Conservation (phyloP, 2,888 invertebrate genomes). For the Poecilus cupreus region DNA sequence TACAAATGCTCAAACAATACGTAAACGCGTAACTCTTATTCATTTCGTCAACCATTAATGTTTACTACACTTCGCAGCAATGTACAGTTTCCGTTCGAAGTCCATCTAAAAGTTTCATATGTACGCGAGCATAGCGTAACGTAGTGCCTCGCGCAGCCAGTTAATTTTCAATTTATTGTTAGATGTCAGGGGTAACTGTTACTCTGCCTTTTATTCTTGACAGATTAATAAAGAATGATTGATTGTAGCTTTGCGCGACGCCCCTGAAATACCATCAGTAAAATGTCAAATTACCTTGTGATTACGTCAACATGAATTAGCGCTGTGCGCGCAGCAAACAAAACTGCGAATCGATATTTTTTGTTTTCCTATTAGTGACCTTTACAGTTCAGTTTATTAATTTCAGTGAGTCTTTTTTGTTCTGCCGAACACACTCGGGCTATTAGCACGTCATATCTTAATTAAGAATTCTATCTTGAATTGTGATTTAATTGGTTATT, state of each 20-base stretch:
- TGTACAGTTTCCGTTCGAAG: no score
- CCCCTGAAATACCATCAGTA: constrained; percentile 51
- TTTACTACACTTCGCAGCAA: no score
- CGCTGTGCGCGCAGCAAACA: background rate
- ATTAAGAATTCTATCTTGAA: constrained; percentile 20
- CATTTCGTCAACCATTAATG: no score
- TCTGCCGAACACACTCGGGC: background rate
- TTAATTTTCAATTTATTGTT: constrained; percentile 48
- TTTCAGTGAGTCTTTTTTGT: constrained; percentile 14
- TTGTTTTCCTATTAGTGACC: constrained; percentile 29
- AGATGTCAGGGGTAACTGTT: constrained; percentile 53
- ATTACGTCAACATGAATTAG: constrained; percentile 59
- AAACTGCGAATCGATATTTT: constrained; percentile 14
- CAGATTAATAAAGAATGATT: constrained; percentile 62
- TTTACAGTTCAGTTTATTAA: constrained; percentile 30
- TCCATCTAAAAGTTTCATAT: background rate
- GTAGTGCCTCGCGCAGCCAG: background rate
- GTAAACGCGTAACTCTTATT: no score
- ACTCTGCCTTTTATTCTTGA: constrained; percentile 61
- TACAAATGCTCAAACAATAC: no score
- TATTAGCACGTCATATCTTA: constrained; percentile 37
- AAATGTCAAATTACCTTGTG: constrained; percentile 58
- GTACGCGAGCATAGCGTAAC: background rate
- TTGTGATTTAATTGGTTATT: constrained; percentile 25
- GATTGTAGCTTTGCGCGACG: constrained; percentile 52